Base-by-base conservation (phyloP, 1,140 invertebrate species). In the Delia radicum region DNA sequence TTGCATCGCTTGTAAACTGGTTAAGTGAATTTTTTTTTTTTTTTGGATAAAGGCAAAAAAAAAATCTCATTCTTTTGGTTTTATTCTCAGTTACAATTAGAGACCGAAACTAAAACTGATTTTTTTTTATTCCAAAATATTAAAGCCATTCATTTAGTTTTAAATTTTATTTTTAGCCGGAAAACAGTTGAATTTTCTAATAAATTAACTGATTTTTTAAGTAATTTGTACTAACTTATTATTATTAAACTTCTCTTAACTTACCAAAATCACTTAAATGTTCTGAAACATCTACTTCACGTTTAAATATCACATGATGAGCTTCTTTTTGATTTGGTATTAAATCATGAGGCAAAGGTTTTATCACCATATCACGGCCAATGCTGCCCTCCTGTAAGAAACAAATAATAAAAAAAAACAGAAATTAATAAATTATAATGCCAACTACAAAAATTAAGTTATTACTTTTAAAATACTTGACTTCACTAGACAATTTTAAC, bases 321-420 rank as follows among this genome's bases (percentile, higher is more conserved):
- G 87, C 87, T 80, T 88, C 87, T 72, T 89, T 79, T 29, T 74
- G 63, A 74, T 81, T 78, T 79, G 81, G 77, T 77, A 80, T 80
- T 3, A 86, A 76, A 67, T 83, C 82, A 75, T 91, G 87, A 29
- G 95, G 94, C 74, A 96, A 88, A 74, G 96, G 94, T 81, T 93
- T 91, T 81, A 97, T 95, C 74, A 96, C 93, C 80, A 96, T 86
- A 81, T 96, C 93, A 82, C 94, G 91, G 74, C 95, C 95, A 78
- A 97, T 95, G 76, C 94, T 95, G 78, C 95, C 95, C 88, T 97
- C 94, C 95, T 96, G 87, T 75, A 86, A 87, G 79, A 76, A 73
- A 12, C n/a, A 79, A 62, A 61, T 1, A 73, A 28, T 21, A 27
- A 46, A 28, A 21, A n/a, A 71, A 75, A 8, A 71, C 12, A 26